A percentile compares a stretch with the other conserved stretches of the same genome.
Evolutionary conservation across 2,113 vertebrate species (phyloP).

Genomic region (Corythaeola cristata): DNA sequence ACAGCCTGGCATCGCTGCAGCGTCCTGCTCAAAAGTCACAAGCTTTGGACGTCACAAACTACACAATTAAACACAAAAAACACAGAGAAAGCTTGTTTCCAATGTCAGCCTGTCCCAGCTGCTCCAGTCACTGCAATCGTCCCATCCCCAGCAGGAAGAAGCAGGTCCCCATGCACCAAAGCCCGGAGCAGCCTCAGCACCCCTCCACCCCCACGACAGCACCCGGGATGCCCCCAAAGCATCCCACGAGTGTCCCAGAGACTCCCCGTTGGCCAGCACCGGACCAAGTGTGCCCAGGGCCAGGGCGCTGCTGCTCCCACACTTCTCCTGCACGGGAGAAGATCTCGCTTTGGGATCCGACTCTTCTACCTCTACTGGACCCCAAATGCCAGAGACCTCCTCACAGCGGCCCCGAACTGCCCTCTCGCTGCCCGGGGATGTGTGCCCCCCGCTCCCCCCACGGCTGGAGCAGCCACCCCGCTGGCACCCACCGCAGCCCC

Average conservation of each 20-base stretch:
- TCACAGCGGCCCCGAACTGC: too few species aligned
- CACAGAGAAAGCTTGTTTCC: not conserved
- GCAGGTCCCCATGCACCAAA: not conserved
- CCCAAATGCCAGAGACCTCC: not conserved
- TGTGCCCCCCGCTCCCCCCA: not conserved
- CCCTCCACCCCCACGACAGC: not conserved
- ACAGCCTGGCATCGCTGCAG: constrained; percentile 1
- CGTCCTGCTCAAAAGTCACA: constrained; percentile 48
- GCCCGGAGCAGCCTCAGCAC: not conserved
- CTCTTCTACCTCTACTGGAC: not conserved
- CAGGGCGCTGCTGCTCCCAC: not conserved
- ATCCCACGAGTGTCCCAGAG: accelerated
- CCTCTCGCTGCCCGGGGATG: not conserved
- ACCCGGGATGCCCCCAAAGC: not conserved
- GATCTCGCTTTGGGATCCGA: not conserved
- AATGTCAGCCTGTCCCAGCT: not conserved
- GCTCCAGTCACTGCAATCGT: not conserved
- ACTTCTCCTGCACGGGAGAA: not conserved
- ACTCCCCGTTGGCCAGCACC: too few species aligned
- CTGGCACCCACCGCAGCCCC: too few species aligned
- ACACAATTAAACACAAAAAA: not conserved
- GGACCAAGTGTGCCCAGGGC: not conserved
- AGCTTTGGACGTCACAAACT: constrained; percentile 25
- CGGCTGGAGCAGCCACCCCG: not conserved
- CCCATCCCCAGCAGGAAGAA: not conserved